These are phyloP conservation scores for Trichogramma evanescens DNA, from an alignment of 2,888 invertebrate species.

Conservation along the genomic window DNA sequence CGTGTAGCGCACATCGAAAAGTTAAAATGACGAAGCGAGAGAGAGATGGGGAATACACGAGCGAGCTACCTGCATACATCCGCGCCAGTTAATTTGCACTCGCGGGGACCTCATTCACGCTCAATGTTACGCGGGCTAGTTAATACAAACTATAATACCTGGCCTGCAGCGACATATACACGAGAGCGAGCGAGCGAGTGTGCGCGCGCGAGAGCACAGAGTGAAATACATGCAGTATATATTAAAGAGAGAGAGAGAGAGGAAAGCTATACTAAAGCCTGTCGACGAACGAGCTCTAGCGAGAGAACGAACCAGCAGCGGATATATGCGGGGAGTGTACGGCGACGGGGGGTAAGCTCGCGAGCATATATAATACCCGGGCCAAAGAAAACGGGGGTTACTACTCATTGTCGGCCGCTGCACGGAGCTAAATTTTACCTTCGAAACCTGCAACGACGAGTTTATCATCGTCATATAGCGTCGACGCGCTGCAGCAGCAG, in stretches of 20 bases:
- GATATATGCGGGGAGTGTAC: not conserved
- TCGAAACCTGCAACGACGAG: slow-evolving; percentile 4
- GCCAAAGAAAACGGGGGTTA: slow-evolving; percentile 17
- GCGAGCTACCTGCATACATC: not conserved
- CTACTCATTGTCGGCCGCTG: slow-evolving; percentile 9
- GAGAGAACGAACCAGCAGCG: not conserved
- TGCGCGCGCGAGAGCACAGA: too few species aligned
- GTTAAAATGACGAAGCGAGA: not conserved
- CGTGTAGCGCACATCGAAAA: not conserved
- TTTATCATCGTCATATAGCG: slow-evolving; percentile 7
- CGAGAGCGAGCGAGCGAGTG: too few species aligned
- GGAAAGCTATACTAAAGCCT: too few species aligned
- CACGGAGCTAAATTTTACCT: slow-evolving; percentile 11
- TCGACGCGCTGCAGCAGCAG: too few species aligned
- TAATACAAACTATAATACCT: slow-evolving; percentile 18
- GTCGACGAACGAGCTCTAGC: not conserved
- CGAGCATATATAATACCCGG: not conserved
- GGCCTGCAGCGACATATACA: not conserved
- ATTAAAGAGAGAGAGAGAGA: too few species aligned
- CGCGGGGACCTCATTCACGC: too few species aligned
- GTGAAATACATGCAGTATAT: too few species aligned
- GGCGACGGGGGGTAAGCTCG: slow-evolving; percentile 6
- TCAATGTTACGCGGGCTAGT: slow-evolving; percentile 12
- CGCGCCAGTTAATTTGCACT: slow-evolving; percentile 11
- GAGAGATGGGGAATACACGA: not conserved